Percentiles rank a stretch among this genome's conserved stretches.
Evolutionary conservation across 2,797 vertebrate species (phyloP).

Genomic region (Sorex maritimensis): DNA sequence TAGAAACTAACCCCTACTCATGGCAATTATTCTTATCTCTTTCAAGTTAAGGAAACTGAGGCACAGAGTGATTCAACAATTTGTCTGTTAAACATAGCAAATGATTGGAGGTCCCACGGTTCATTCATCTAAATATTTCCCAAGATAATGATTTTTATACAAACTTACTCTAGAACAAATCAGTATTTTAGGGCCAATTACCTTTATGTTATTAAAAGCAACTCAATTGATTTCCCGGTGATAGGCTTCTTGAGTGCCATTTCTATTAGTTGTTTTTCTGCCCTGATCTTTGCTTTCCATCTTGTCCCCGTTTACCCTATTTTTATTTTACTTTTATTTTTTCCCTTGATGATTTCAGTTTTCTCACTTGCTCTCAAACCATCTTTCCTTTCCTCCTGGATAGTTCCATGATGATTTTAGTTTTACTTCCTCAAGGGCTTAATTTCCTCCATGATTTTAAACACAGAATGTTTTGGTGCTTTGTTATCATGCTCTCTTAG

Average conservation of each 20-base stretch:
- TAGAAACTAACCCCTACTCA: not conserved
- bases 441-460: not conserved
- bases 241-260: not conserved
- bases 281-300: not conserved
- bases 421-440: not conserved
- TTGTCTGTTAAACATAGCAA: conserved; percentile 8
- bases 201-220: conserved; percentile 9
- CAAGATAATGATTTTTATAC: not conserved
- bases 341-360: not conserved
- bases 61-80: not conserved
- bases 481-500: not conserved
- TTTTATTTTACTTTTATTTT: not conserved
- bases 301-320: not conserved
- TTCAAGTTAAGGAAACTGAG: conserved; percentile 28
- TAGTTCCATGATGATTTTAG: not conserved
- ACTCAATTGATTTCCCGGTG: not conserved
- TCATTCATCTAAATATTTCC: not conserved
- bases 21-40: not conserved
- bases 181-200: not conserved
- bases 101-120: not conserved
- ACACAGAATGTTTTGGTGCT: not conserved
- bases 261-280: not conserved
- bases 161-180: not conserved
- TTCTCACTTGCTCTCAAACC: not conserved
- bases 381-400: not conserved